These are phyloP conservation scores for Liposcelis brunnea DNA, from an alignment of 2,888 invertebrate species.

Conservation along the genomic window DNA sequence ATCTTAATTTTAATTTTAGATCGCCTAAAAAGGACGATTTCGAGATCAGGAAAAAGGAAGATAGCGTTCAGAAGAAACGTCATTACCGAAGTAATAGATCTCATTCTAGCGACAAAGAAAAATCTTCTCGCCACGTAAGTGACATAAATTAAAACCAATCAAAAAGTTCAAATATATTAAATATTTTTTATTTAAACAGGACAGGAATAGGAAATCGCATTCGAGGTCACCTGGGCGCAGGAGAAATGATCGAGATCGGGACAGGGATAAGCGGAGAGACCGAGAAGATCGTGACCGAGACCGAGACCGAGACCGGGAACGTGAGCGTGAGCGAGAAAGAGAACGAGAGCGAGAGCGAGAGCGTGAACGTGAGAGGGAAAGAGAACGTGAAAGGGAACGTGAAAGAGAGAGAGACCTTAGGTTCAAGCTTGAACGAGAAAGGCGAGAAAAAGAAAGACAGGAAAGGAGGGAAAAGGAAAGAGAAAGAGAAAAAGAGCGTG, in stretches of 20 bases:
- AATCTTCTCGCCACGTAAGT: constrained; percentile 36
- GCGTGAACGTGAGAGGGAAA: constrained; percentile 26
- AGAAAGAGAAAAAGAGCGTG: constrained; percentile 6
- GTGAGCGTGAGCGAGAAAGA: constrained; percentile 27
- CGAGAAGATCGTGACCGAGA: constrained; percentile 20
- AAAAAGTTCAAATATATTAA: constrained; percentile 10
- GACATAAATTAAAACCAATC: constrained; percentile 24
- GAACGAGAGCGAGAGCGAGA: constrained; percentile 30
- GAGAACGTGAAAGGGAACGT: constrained; percentile 20
- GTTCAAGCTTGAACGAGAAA: constrained; percentile 19
- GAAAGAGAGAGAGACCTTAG: constrained; percentile 24
- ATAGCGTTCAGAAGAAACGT: constrained; percentile 71
- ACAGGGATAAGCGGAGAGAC: not conserved
- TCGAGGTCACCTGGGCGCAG: constrained; percentile 21
- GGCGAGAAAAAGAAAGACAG: constrained; percentile 20
- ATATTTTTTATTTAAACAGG: constrained; percentile 5
- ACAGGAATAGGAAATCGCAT: constrained; percentile 11
- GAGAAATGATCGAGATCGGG: constrained; percentile 12
- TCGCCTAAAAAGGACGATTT: constrained; percentile 35
- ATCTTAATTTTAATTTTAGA: constrained; percentile 8
- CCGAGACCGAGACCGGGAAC: constrained; percentile 28
- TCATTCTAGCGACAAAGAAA: constrained; percentile 51
- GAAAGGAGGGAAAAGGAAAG: constrained; percentile 6
- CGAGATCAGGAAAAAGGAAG: constrained; percentile 56
- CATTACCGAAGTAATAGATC: constrained; percentile 71